Evolutionary conservation across 30 jellyfish, hydroid and myxozoan species (phyloP), one percentile per base, ranked within the genome.

Genomic region (Hydractinia echinata): DNA sequence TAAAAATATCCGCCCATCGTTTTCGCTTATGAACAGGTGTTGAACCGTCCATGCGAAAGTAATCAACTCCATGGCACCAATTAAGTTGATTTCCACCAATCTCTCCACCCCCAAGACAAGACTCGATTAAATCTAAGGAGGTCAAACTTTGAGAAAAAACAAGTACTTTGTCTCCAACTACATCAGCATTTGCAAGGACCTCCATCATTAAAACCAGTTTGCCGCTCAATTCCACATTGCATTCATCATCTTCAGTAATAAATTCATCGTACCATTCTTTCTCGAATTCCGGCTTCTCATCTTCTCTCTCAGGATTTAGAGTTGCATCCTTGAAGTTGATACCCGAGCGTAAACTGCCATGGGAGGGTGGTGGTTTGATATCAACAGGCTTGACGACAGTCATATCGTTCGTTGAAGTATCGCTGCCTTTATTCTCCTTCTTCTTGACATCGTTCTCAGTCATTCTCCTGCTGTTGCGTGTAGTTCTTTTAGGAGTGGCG

Each of bases 11-110:
- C 16, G 99, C 76, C 79, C 85, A 93, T 61, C 99, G 77, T 60
- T 83, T 95, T 66, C 99, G 73, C 7, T 92, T 79, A 54, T 84
- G 96, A 53, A 95, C 99, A 48, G 95, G 85, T 21, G 99, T 93
- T 11, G 96, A 87, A 67, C 99, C 99, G 82, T 93, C 99, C 89
- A 93, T 53, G 18, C 96, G 89, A 77, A 93, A 93, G 72, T 93
- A 93, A 61, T 93, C 99, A 51, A 87, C 94, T 0, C 99, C 99
- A 62, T 84, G 89, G 56, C 89, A 93, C 99, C 99, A 93, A 54
- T 82, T 80, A 18, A 81, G 19, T 53, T 69, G 89, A 61, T 92
- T 70, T 5, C 92, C 95, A 21, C 93, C 96, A 54, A 86, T 85
- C 19, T 58, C 68, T 4, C 95, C 91, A 52, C 82, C 84, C 30